Evolutionary conservation across 1,140 invertebrate genomes (phyloP).

Genomic region (Elysia chlorotica): DNA sequence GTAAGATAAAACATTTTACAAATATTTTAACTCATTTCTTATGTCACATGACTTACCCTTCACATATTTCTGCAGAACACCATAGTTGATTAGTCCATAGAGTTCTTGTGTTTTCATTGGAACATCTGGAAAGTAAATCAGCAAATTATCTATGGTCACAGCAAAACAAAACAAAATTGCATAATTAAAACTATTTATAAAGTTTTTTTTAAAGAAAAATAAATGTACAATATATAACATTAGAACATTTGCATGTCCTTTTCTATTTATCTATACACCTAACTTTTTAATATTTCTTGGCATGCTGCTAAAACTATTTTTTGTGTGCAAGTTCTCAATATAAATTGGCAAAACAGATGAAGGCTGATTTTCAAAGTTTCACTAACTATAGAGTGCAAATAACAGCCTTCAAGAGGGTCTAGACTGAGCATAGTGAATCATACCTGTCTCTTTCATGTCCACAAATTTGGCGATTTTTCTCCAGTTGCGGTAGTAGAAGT

Average conservation of each 20-base stretch:
- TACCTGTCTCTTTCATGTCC: slow-evolving; percentile 10
- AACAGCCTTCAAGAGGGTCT: neutral
- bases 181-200: neutral
- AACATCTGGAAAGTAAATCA: neutral
- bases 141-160: neutral
- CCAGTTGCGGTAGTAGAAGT: slow-evolving; percentile 18
- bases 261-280: too few relatives aligned
- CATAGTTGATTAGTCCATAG: slow-evolving; percentile 19
- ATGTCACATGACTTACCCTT: too few relatives aligned
- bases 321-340: too few relatives aligned
- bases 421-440: neutral
- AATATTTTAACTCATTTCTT: too few relatives aligned
- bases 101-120: slow-evolving; percentile 8
- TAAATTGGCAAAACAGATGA: too few relatives aligned
- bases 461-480: slow-evolving; percentile 17
- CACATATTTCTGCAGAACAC: slow-evolving; percentile 3
- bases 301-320: too few relatives aligned
- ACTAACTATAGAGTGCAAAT: too few relatives aligned
- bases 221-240: neutral
- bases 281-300: too few relatives aligned
- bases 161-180: neutral
- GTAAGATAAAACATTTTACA: too few relatives aligned
- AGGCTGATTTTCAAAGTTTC: too few relatives aligned
- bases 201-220: neutral
- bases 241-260: neutral